Conservation (phyloP, 2,888 invertebrate genomes). For the Chydorus sphaericus region DNA sequence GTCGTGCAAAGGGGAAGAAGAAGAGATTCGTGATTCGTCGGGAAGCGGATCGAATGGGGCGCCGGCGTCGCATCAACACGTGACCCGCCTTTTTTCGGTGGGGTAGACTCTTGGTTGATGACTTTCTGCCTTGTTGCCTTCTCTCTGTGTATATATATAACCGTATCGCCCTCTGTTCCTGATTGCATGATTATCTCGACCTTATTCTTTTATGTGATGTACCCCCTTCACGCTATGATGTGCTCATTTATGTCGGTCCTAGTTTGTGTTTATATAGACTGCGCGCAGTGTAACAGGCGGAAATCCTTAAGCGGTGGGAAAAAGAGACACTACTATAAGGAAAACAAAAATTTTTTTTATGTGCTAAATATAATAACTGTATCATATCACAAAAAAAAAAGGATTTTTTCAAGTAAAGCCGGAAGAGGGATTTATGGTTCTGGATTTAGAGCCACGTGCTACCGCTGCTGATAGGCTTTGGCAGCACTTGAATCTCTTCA, state of each 20-base stretch:
- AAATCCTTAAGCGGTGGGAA: neutral
- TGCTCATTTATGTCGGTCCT: neutral
- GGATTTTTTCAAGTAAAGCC: too few species aligned
- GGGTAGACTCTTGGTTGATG: too few species aligned
- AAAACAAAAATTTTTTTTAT: neutral
- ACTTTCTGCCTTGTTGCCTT: too few species aligned
- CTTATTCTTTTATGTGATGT: neutral
- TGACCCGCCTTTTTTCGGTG: too few species aligned
- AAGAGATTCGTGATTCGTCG: neutral
- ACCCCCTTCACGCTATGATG: conserved; percentile 1
- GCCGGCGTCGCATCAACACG: neutral
- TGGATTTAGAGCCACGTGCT: too few species aligned
- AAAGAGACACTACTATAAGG: neutral
- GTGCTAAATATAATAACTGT: too few species aligned
- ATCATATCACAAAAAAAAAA: too few species aligned
- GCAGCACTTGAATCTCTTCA: too few species aligned
- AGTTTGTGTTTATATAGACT: neutral
- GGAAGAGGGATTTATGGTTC: too few species aligned
- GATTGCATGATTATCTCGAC: neutral
- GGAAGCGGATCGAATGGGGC: neutral
- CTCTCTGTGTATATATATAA: neutral
- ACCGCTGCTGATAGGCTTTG: too few species aligned
- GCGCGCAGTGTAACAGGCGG: neutral
- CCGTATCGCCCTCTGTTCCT: neutral
- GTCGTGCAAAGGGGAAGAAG: neutral